Evolutionary conservation across 2,888 invertebrate species (phyloP).

Genomic region (Omphaloscelis lunosa): DNA sequence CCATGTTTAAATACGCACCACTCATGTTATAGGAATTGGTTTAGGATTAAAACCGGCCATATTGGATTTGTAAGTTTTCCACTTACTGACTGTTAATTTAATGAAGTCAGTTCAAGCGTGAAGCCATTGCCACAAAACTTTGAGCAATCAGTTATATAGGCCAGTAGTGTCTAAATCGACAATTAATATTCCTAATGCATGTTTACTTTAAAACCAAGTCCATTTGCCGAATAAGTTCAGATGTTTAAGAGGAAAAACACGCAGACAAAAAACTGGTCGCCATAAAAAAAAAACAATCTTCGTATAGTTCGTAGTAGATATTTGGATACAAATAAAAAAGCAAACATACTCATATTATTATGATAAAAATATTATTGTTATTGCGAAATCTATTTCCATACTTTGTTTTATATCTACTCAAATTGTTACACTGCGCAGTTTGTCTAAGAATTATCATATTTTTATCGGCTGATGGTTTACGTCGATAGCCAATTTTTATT

Average conservation of each 20-base stretch:
- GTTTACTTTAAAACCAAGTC: conserved; percentile 10
- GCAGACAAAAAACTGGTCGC: neutral
- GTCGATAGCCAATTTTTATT: neutral
- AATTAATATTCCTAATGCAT: conserved; percentile 29
- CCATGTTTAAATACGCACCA: neutral
- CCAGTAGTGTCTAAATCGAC: conserved; percentile 28
- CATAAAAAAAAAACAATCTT: conserved; percentile 15
- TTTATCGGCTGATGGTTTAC: conserved; percentile 23
- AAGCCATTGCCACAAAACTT: conserved; percentile 50
- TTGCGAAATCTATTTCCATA: conserved; percentile 44
- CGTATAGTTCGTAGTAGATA: conserved; percentile 17
- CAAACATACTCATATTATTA: conserved; percentile 14
- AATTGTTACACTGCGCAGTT: conserved; percentile 44
- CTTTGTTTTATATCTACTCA: conserved; percentile 32
- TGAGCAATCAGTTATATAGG: conserved; percentile 38
- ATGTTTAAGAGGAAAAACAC: conserved; percentile 1
- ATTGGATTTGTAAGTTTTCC: conserved; percentile 45
- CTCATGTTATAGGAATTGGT: conserved; percentile 2
- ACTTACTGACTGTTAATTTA: conserved; percentile 39
- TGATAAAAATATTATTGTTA: conserved; percentile 58
- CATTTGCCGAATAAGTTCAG: conserved; percentile 12
- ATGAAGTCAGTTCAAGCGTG: conserved; percentile 45
- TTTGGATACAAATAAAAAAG: conserved; percentile 25
- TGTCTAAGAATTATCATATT: neutral
- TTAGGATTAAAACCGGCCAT: conserved; percentile 24